Base-by-base conservation (phyloP, 2,113 vertebrate species). In the Rhynchopsitta pachyrhyncha region DNA sequence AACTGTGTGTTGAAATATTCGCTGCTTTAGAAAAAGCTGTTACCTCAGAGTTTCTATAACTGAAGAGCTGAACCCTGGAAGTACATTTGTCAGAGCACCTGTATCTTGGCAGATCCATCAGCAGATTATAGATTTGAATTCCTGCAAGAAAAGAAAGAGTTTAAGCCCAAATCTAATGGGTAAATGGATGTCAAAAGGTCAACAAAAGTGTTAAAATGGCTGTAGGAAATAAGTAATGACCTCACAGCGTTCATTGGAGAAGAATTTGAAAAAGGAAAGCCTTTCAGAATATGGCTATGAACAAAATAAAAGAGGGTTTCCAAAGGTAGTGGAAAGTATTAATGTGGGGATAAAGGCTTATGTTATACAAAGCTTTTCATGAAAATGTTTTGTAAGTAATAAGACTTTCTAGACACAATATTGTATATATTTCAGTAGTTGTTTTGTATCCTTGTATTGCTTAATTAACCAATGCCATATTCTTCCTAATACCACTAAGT, bases 401-500 rank as follows among this genome's bases (percentile, higher is more conserved):
- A 53, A 55, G 29, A 22, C 31, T 60, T 20, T 75, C 19, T 35
- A 83, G 68, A 42, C 6, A 7, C 15, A 16, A 2, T 47, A n/a
- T 53, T 0, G 0, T n/a, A 33, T 49, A 10, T 71, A 33, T 86
- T 92, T 91, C 10, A 28, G 64, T 33, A 52, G 50, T 44, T 74
- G n/a, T 80, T 77, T 63, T 39, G 74, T 91, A 60, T 74, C 29
- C 20, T 83, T 70, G 10, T 70, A 10, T 76, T 82, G 63, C 11
- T 4, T 87, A 73, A 73, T 27, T 69, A 5, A 55, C 15, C 69
- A 57, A 69, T 66, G 44, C 0, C 39, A 20, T 55, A 55, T 70
- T 11, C 35, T 91, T 91, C 73, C 77, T 88, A 88, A 81, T 93
- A 86, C 68, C 33, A 24, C n/a, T 55, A 39, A 96, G 94, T 81